A percentile compares a stretch with the other conserved stretches of the same genome.
Evolutionary conservation across 2,113 vertebrate species (phyloP).

Genomic region (Callipepla californica): DNA sequence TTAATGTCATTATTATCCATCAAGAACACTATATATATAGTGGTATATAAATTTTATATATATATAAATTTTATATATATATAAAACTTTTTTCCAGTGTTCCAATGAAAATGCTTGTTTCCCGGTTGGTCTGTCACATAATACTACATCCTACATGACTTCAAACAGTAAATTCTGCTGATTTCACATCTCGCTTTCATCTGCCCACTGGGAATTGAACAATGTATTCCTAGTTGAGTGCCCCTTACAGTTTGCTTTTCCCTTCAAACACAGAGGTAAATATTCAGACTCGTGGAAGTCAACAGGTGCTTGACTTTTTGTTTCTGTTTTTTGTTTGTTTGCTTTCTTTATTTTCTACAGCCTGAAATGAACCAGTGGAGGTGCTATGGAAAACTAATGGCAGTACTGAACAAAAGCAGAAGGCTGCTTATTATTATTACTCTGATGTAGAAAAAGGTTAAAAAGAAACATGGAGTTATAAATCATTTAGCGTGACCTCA

Average conservation of each 20-base stretch:
- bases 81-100: not conserved
- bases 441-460: not conserved
- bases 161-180: not conserved
- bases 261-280: not conserved
- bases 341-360: not conserved
- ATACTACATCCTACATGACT: not conserved
- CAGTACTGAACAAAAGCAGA: not conserved
- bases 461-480: not conserved
- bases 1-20: not conserved
- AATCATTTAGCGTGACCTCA: not conserved
- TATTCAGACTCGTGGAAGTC: not conserved
- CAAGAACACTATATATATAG: not conserved
- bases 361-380: not conserved
- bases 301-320: not conserved
- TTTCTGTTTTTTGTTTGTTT: not conserved
- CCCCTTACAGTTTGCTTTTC: not conserved
- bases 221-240: not conserved
- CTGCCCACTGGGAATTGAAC: not conserved
- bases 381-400: not conserved
- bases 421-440: not conserved
- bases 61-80: too few relatives aligned
- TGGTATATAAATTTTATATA: too few relatives aligned
- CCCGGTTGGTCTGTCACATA: not conserved
- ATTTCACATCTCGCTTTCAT: conserved; percentile 15
- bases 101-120: not conserved